Evolutionary conservation across 2,888 invertebrate genomes (phyloP).

Genomic region (Lasioglossum pauxillum): DNA sequence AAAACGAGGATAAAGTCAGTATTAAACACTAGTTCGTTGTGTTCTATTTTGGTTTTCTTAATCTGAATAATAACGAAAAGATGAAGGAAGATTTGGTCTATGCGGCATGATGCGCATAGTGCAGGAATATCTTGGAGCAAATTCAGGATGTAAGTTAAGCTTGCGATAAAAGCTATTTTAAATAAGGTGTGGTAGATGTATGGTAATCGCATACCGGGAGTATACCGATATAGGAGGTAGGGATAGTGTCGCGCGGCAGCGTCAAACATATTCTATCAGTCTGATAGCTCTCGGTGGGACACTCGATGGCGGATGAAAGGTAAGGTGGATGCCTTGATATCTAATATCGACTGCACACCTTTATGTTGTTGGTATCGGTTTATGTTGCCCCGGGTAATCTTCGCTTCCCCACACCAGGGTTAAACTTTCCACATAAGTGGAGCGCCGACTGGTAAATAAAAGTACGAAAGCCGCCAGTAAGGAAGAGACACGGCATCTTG

Average conservation of each 20-base stretch:
- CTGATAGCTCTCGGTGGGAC: constrained; percentile 80
- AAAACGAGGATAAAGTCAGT: not conserved
- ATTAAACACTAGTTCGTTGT: not conserved
- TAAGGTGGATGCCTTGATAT: constrained; percentile 73
- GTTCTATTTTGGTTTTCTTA: not conserved
- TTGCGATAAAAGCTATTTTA: constrained; percentile 78
- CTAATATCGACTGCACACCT: constrained; percentile 74
- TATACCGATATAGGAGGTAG: constrained; percentile 27
- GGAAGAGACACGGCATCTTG: constrained; percentile 55
- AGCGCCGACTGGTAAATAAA: constrained; percentile 72
- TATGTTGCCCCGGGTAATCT: constrained; percentile 71
- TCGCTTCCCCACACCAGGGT: constrained; percentile 61
- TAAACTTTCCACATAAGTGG: constrained; percentile 76
- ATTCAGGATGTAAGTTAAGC: constrained; percentile 67
- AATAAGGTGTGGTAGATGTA: constrained; percentile 78
- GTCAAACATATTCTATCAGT: constrained; percentile 79
- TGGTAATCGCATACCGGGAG: constrained; percentile 73
- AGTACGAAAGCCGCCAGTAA: constrained; percentile 47
- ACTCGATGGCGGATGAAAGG: constrained; percentile 69
- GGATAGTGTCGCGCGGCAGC: constrained; percentile 50
- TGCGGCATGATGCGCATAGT: not conserved
- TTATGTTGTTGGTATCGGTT: constrained; percentile 71
- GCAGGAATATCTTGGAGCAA: constrained; percentile 12
- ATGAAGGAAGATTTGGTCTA: not conserved
- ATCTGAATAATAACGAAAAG: constrained; percentile 2